Base-by-base conservation (phyloP, 1,140 invertebrate genomes). In the Bombus confusus region DNA sequence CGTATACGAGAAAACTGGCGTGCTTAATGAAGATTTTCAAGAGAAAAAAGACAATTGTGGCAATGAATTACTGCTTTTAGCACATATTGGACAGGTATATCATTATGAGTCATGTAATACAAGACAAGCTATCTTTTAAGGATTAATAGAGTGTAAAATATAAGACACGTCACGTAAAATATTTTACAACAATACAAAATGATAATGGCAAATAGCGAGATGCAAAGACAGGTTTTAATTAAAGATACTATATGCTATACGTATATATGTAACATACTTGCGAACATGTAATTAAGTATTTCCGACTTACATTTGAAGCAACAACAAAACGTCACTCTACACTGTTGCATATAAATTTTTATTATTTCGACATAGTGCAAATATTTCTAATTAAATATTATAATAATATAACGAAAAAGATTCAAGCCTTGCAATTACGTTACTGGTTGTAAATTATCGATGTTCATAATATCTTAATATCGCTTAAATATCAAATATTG, bases 31-130 rank as follows among this genome's bases (percentile, higher is more conserved):
- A 72, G 57, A 85, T 79, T 79, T 80, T 47, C 39, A 31, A 13
- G n/a, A 22, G 22, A 43, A 72, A 62, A 72, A 72, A 57, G 22
- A 22, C 37, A 10, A 69, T 28, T 9, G 47, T 13, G 64, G 34
- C 47, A 83, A 83, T 66, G 64, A 83, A 69, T 78, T 57, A 69
- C 43, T 34, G 34, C 74, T 57, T 69, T n/a, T 83, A 69, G 47
- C 43, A 83, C 34, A 31, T 39, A 68, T 57, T 37, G 3, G 18
- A 71, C 43, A 28, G 47, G 8, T 57, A 31, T 77, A 69, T 59
- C 82, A 83, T 83, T 83, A 77, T 28, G 43, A 57, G 28, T 78
- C 73, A 28, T 83, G 82, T 77, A 57, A 77, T 69, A 78, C 62
- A 52, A 69, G 74, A 57, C 43, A 69, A 12, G 59, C 15, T 69